A percentile compares a stretch with the other conserved stretches of the same genome.
phyloP scores from a whole-genome alignment of 2,113 vertebrate genomes.

The Perccottus glenii region DNA sequence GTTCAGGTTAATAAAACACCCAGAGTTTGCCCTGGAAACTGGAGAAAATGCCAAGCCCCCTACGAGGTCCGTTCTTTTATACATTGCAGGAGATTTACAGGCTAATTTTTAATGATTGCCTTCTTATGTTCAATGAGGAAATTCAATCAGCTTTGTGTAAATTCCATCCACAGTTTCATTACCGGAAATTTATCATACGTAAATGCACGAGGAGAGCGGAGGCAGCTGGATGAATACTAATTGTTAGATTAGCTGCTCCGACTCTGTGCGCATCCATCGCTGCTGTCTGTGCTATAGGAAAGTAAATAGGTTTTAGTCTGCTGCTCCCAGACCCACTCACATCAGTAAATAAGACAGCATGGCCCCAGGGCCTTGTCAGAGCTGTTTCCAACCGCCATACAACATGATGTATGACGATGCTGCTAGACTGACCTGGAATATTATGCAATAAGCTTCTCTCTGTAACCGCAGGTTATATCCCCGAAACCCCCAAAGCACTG shows the following conservation, averaged over 20 bases:
- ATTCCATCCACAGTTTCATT: slow-evolving; percentile 58
- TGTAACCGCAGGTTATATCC: slow-evolving; percentile 14
- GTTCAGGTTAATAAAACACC: slow-evolving; percentile 1
- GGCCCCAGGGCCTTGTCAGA: slow-evolving; percentile 40
- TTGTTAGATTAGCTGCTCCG: slow-evolving; percentile 39
- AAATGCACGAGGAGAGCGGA: slow-evolving; percentile 19
- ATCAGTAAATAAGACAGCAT: slow-evolving; percentile 59
- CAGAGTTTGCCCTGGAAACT: neutral
- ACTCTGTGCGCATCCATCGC: neutral
- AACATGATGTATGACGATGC: slow-evolving; percentile 44
- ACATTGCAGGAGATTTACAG: slow-evolving; percentile 22
- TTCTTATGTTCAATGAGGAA: slow-evolving; percentile 52
- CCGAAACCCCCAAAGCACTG: neutral
- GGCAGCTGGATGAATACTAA: slow-evolving; percentile 54
- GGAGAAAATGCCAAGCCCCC: slow-evolving; percentile 5
- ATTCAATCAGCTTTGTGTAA: slow-evolving; percentile 64
- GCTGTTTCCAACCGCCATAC: slow-evolving; percentile 31
- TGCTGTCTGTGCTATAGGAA: slow-evolving; percentile 21
- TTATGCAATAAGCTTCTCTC: slow-evolving; percentile 26
- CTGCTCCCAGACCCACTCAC: slow-evolving; percentile 40
- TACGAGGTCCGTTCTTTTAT: neutral
- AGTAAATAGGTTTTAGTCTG: slow-evolving; percentile 50
- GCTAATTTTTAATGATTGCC: slow-evolving; percentile 45
- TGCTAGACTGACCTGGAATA: slow-evolving; percentile 37
- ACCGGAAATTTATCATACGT: slow-evolving; percentile 32